A percentile compares a stretch with the other conserved stretches of the same genome.
Conservation (phyloP, 1,140 invertebrate species). For the Papilio glaucus region DNA sequence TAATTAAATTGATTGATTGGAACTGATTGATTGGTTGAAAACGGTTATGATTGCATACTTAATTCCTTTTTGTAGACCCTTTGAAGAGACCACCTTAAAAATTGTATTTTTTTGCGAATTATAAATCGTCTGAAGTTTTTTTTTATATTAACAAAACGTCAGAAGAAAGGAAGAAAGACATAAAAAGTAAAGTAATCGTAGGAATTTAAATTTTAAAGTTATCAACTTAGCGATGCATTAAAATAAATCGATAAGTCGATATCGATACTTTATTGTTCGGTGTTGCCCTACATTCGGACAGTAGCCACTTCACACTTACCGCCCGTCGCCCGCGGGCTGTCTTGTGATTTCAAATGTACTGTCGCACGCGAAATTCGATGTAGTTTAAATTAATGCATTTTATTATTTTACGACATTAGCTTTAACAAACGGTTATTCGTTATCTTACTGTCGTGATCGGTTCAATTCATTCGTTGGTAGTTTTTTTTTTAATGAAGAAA, state of each 20-base stretch:
- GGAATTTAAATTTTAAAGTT: too few species aligned
- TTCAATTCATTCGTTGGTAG: not conserved
- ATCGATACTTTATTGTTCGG: constrained; percentile 1
- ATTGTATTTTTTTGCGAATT: too few species aligned
- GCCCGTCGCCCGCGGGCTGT: constrained; percentile 19
- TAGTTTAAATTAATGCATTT: constrained; percentile 14
- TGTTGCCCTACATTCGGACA: constrained; percentile 32
- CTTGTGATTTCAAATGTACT: constrained; percentile 3
- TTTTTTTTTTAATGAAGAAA: too few species aligned
- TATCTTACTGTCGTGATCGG: not conserved
- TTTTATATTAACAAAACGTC: too few species aligned
- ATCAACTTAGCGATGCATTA: not conserved
- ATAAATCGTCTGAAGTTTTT: too few species aligned
- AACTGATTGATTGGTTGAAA: not conserved
- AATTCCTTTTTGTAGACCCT: too few species aligned
- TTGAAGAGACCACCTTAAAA: too few species aligned
- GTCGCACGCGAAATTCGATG: constrained; percentile 21
- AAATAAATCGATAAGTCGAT: constrained; percentile 21
- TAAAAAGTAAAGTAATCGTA: too few species aligned
- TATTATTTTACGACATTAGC: not conserved
- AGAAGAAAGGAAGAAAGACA: too few species aligned
- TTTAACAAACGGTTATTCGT: not conserved
- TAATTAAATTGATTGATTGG: not conserved
- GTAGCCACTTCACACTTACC: constrained; percentile 35
- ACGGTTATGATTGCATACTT: too few species aligned